Evolutionary conservation across 2,888 invertebrate species (phyloP).

Genomic region (Formica aserva): DNA sequence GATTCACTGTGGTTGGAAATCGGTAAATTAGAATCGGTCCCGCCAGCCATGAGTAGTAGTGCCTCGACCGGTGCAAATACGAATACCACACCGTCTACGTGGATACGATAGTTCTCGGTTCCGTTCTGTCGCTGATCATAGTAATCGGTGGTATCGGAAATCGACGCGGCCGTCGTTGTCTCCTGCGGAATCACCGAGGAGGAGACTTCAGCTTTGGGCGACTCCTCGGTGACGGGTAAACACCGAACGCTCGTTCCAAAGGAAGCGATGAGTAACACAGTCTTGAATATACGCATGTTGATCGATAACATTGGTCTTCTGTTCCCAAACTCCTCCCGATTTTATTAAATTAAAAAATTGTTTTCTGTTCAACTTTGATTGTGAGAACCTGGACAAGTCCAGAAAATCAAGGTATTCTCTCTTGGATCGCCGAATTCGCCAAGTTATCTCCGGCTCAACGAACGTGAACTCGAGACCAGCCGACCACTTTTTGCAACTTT

Average conservation of each 20-base stretch:
- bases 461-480: neutral
- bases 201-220: neutral
- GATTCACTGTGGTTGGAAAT: neutral
- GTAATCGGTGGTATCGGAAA: conserved; percentile 62
- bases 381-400: neutral
- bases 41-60: conserved; percentile 87
- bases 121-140: conserved; percentile 94
- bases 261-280: conserved; percentile 65
- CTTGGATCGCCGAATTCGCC: neutral
- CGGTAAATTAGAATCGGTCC: conserved; percentile 66
- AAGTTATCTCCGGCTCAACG: neutral
- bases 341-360: neutral
- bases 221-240: conserved; percentile 56
- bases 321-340: neutral
- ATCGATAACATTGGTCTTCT: conserved; percentile 69
- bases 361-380: neutral
- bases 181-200: conserved; percentile 10
- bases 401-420: neutral
- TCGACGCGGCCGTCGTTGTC: conserved; percentile 1
- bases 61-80: conserved; percentile 89
- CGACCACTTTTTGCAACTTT: conserved; percentile 27
- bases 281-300: conserved; percentile 82
- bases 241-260: conserved; percentile 51
- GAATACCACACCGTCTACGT: conserved; percentile 90
- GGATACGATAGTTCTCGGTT: conserved; percentile 90